Base-by-base conservation (phyloP, 1,140 invertebrate species). In the Hyposmocoma kahamanoa region DNA sequence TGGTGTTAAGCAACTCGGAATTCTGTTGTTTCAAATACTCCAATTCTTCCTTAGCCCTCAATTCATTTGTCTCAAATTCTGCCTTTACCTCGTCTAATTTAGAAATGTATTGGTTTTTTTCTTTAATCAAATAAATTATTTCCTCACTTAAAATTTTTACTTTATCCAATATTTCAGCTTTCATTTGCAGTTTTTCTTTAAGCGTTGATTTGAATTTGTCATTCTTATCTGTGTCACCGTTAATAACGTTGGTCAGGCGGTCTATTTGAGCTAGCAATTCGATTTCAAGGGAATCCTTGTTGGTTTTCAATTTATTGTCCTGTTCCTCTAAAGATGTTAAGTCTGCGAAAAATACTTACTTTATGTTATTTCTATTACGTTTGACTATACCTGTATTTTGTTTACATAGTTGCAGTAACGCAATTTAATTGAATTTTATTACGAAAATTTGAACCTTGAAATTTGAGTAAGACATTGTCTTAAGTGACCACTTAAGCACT, bases 231-330 rank as follows among this genome's bases (percentile, higher is more conserved):
- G 32, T 15, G 15, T 36, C 32, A 2, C 6, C 32, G 15, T 17
- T 36, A 6, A 36, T n/a, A 2, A 15, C 54, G 13, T 58, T 53
- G 28, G 53, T 44, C 48, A 63, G 38, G 39, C 61, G 51, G 24
- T 55, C 50, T 15, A 67, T 42, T 56, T 62, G 55, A 41, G 47
- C 34, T 41, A 21, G 42, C 22, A 60, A 45, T 56, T 71, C 47
- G 22, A 26, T 42, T 63, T 72, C 56, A 21, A 54, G 34, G 1
- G 45, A 15, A 32, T 67, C 63, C 15, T 56, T 57, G 48, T 64
- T 59, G 15, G 62, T 59, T 56, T 70, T 70, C 18, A 63, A 53
- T 38, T 68, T 61, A 19, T 62, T 50, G 30, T 61, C 66, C 42
- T 56, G 47, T 38, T 60, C 50, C 51, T 61, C 48, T 32, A 67